A percentile compares a stretch with the other conserved stretches of the same genome.
phyloP scores from a whole-genome alignment of 2,113 vertebrate species.

The Calyptomena viridis region DNA sequence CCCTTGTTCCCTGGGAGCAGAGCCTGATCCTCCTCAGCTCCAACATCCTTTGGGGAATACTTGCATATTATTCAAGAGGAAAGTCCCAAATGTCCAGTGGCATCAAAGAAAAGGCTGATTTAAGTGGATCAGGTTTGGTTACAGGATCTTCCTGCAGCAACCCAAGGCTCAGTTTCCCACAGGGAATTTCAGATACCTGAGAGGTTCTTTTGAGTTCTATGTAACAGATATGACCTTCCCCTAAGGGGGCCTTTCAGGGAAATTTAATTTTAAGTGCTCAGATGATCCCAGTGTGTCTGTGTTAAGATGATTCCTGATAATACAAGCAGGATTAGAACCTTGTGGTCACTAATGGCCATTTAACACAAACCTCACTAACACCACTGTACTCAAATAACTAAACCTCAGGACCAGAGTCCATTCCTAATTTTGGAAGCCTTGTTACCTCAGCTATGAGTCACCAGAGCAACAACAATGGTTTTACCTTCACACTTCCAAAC shows the following conservation, averaged over 20 bases:
- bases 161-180: not conserved
- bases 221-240: not conserved
- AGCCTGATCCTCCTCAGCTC: not conserved
- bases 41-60: not conserved
- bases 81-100: not conserved
- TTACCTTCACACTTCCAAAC: not conserved
- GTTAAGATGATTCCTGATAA: not conserved
- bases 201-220: not conserved
- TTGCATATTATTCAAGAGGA: accelerated
- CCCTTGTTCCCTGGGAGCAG: not conserved
- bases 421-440: not conserved
- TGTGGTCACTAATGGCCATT: not conserved
- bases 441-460: not conserved
- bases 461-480: not conserved
- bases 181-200: not conserved
- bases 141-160: not conserved
- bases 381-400: not conserved
- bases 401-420: not conserved
- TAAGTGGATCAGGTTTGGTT: not conserved
- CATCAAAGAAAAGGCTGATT: not conserved
- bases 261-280: not conserved
- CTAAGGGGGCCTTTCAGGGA: not conserved
- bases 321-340: not conserved
- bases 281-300: not conserved
- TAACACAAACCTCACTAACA: not conserved